Percentiles rank a stretch among this genome's conserved stretches.
phyloP scores from a whole-genome alignment of 1,140 invertebrate species.

The Choristoneura fumiferana region DNA sequence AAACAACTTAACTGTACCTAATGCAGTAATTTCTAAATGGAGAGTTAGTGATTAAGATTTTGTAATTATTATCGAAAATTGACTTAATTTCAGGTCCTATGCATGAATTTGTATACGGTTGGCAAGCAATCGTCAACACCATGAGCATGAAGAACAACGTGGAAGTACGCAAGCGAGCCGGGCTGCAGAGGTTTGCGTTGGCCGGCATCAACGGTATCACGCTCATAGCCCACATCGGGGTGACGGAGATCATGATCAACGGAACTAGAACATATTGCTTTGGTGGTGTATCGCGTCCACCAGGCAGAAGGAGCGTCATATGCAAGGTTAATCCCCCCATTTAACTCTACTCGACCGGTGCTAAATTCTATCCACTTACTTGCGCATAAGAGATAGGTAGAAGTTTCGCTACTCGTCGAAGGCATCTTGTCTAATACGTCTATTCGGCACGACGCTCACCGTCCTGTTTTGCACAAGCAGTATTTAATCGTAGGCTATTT shows the following conservation, averaged over 20 bases:
- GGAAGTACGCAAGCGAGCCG: conserved; percentile 66
- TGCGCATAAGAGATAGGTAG: too few relatives aligned
- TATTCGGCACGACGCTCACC: too few relatives aligned
- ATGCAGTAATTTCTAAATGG: too few relatives aligned
- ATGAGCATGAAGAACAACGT: conserved; percentile 75
- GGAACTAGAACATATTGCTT: conserved; percentile 68
- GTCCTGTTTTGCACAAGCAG: too few relatives aligned
- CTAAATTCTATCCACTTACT: too few relatives aligned
- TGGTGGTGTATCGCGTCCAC: conserved; percentile 61
- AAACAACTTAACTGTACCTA: too few relatives aligned
- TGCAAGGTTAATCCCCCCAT: conserved; percentile 62
- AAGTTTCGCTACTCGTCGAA: too few relatives aligned
- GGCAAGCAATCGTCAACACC: conserved; percentile 70
- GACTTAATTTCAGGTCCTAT: conserved; percentile 53
- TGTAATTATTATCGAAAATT: too few relatives aligned
- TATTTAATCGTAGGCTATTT: conserved; percentile 3
- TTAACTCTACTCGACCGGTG: too few relatives aligned
- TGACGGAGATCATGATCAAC: conserved; percentile 72
- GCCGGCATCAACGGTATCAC: conserved; percentile 70
- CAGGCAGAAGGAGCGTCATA: conserved; percentile 60
- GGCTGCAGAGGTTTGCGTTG: conserved; percentile 61
- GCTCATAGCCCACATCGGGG: conserved; percentile 63
- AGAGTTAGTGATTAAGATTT: too few relatives aligned
- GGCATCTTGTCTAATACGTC: too few relatives aligned
- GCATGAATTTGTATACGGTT: conserved; percentile 71